Evolutionary conservation across 2,888 invertebrate genomes (phyloP).

Genomic region (Oxytorus armatus): DNA sequence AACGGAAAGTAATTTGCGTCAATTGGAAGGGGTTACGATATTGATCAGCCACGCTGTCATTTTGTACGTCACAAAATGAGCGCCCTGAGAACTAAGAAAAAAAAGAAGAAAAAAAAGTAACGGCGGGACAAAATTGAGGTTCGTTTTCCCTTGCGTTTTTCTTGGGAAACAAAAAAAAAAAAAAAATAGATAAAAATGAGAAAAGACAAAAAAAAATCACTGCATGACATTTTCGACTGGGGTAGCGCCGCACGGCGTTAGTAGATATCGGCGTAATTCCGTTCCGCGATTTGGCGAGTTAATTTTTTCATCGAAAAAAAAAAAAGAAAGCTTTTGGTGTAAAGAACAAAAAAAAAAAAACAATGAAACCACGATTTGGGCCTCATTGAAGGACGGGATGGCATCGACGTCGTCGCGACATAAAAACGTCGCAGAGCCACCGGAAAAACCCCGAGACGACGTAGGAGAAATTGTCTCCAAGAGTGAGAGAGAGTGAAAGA

Average conservation of each 20-base stretch:
- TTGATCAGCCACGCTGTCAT: neutral
- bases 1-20: too few relatives aligned
- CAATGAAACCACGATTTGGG: too few relatives aligned
- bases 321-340: too few relatives aligned
- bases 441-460: neutral
- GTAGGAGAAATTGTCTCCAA: conserved; percentile 1
- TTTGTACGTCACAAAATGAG: neutral
- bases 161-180: neutral
- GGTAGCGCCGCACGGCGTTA: too few relatives aligned
- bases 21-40: neutral
- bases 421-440: neutral
- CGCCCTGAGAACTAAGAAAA: neutral
- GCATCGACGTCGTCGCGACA: too few relatives aligned
- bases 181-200: neutral
- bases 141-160: neutral
- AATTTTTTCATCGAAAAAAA: too few relatives aligned
- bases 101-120: conserved; percentile 46
- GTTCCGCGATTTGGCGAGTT: neutral
- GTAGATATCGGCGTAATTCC: too few relatives aligned
- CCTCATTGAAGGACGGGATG: too few relatives aligned
- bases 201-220: neutral
- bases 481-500: conserved; percentile 34
- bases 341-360: too few relatives aligned
- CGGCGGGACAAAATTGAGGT: neutral
- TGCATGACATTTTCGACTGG: neutral